A percentile compares a stretch with the other conserved stretches of the same genome.
phyloP scores from a whole-genome alignment of 2,113 vertebrate species.

The Leptobrachium leishanense region DNA sequence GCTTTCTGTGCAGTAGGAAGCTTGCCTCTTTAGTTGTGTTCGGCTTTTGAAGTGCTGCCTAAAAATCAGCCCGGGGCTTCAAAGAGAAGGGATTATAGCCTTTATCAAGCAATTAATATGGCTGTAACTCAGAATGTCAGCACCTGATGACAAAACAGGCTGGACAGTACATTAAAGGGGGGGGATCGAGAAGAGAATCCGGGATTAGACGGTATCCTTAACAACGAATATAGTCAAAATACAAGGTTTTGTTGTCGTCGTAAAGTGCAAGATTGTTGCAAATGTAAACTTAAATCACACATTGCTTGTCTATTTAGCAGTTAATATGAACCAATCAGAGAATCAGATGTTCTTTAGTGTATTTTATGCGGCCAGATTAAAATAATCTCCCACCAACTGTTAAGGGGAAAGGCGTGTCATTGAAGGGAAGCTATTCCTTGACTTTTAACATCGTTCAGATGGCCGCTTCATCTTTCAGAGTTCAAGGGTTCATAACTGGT shows the following conservation, averaged over 20 bases:
- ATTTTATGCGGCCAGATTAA: constrained; percentile 74
- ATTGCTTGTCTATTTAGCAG: constrained; percentile 15
- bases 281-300: constrained; percentile 25
- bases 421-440: constrained; percentile 73
- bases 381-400: constrained; percentile 91
- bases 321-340: neutral
- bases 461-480: constrained; percentile 70
- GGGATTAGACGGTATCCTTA: constrained; percentile 73
- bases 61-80: constrained; percentile 87
- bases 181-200: constrained; percentile 64
- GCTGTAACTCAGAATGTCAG: constrained; percentile 84
- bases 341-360: constrained; percentile 70
- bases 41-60: constrained; percentile 83
- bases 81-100: constrained; percentile 92
- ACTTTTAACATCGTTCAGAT: constrained; percentile 70
- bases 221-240: constrained; percentile 61
- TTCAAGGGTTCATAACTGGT: constrained; percentile 75
- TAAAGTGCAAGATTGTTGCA: neutral
- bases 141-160: constrained; percentile 81
- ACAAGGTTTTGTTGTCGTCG: constrained; percentile 34
- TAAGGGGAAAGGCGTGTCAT: constrained; percentile 78
- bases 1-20: constrained; percentile 71
- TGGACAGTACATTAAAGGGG: constrained; percentile 78
- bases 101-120: constrained; percentile 97
- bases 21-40: constrained; percentile 70